Percentiles rank a stretch among this genome's conserved stretches.
phyloP scores from a whole-genome alignment of 2,797 vertebrate genomes.

The Ptychadena robeensis region DNA sequence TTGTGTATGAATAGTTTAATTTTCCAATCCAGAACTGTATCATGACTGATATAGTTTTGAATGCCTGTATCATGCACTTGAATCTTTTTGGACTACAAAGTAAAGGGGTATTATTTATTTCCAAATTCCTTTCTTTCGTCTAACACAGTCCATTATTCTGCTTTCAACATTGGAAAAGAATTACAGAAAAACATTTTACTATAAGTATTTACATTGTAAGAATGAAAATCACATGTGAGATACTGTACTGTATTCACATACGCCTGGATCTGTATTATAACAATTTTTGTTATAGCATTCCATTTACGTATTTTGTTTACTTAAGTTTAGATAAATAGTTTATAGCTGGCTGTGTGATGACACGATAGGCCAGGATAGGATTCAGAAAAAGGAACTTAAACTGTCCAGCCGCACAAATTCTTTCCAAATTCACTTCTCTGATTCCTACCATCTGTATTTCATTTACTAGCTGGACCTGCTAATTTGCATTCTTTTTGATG shows the following conservation, averaged over 20 bases:
- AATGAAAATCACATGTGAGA: neutral
- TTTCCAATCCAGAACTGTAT: neutral
- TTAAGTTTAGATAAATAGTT: neutral
- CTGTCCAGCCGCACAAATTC: slow-evolving; percentile 10
- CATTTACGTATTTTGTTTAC: neutral
- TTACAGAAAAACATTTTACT: neutral
- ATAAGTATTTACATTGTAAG: neutral
- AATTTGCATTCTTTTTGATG: slow-evolving; percentile 19
- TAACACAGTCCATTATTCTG: neutral
- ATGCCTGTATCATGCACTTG: no score
- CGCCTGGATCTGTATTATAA: neutral
- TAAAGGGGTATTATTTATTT: neutral
- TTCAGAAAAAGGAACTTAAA: slow-evolving; percentile 3
- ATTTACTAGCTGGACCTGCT: slow-evolving; percentile 3
- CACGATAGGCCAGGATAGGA: neutral
- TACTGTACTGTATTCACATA: neutral
- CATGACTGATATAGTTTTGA: neutral
- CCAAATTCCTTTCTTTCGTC: neutral
- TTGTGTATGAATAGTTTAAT: neutral
- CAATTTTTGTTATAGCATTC: neutral
- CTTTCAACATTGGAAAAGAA: neutral
- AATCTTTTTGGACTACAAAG: no score
- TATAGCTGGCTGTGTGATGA: neutral
- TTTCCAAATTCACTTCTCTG: slow-evolving; percentile 1
- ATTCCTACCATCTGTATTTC: neutral